Conservation (phyloP, 2,797 vertebrate genomes). For the Mormyrus hasselquistii region DNA sequence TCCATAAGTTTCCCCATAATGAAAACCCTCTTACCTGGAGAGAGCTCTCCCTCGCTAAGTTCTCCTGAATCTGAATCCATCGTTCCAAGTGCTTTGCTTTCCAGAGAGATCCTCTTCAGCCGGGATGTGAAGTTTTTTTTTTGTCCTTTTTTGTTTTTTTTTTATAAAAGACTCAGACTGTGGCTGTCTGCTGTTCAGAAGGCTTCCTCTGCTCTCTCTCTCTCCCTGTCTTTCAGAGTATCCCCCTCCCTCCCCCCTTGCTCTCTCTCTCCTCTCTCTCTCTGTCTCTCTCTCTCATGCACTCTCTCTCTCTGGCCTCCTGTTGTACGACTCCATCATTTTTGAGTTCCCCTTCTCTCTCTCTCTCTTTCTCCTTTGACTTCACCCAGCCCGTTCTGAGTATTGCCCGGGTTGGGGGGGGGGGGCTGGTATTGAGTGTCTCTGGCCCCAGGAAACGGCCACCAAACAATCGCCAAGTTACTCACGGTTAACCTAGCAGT, state of each 20-base stretch:
- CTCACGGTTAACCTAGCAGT: not conserved
- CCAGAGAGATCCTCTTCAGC: slow-evolving; percentile 28
- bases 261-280: slow-evolving; percentile 6
- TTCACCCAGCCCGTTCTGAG: not conserved
- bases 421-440: not conserved
- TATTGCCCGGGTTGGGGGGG: not conserved
- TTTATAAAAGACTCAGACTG: slow-evolving; percentile 51
- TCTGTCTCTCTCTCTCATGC: not conserved
- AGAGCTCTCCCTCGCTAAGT: slow-evolving; percentile 87
- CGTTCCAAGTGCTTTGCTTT: slow-evolving; percentile 39
- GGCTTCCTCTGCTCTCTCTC: slow-evolving; percentile 27
- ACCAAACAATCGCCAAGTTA: not conserved
- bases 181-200: slow-evolving; percentile 46
- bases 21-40: slow-evolving; percentile 67
- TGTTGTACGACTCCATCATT: not conserved
- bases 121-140: slow-evolving; percentile 35
- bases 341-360: not conserved
- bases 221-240: not conserved
- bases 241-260: slow-evolving; percentile 13
- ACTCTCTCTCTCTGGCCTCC: not conserved
- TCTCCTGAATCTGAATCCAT: slow-evolving; percentile 97
- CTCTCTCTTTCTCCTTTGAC: not conserved
- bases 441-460: not conserved
- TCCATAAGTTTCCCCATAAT: not conserved
- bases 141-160: slow-evolving; percentile 14